Conservation (phyloP, 2,113 vertebrate genomes). For the Rhinolophus sinicus region DNA sequence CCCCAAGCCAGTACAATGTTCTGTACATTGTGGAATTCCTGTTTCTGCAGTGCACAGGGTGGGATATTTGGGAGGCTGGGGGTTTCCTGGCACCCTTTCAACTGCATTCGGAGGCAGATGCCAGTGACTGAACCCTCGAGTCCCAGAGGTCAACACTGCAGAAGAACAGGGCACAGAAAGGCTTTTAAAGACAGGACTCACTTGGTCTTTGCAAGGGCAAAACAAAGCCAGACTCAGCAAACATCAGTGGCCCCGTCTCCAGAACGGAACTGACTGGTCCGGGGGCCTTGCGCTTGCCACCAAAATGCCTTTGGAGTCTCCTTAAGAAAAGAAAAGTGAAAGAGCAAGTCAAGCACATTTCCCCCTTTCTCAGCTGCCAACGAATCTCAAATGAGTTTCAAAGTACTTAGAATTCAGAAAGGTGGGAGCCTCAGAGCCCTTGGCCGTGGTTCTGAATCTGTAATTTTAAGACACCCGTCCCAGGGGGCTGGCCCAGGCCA, state of each 20-base stretch:
- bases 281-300: not conserved
- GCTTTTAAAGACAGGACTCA: not conserved
- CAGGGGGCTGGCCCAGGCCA: not conserved
- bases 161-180: not conserved
- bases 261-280: not conserved
- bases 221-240: not conserved
- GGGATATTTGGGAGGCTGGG: not conserved
- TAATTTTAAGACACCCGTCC: not conserved
- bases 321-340: conserved; percentile 47
- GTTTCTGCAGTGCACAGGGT: accelerated
- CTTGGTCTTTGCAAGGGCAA: not conserved
- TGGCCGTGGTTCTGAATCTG: conserved; percentile 5
- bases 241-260: not conserved
- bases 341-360: conserved; percentile 54
- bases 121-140: not conserved
- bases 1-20: too few relatives aligned
- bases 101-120: not conserved
- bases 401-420: conserved; percentile 48
- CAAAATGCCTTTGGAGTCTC: conserved; percentile 11
- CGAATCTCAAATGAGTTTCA: conserved; percentile 38
- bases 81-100: not conserved
- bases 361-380: conserved; percentile 36
- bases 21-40: not conserved
- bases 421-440: not conserved
- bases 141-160: not conserved